Evolutionary conservation across 2,113 vertebrate genomes (phyloP).

Genomic region (Pseudolaguvia tuberculata): DNA sequence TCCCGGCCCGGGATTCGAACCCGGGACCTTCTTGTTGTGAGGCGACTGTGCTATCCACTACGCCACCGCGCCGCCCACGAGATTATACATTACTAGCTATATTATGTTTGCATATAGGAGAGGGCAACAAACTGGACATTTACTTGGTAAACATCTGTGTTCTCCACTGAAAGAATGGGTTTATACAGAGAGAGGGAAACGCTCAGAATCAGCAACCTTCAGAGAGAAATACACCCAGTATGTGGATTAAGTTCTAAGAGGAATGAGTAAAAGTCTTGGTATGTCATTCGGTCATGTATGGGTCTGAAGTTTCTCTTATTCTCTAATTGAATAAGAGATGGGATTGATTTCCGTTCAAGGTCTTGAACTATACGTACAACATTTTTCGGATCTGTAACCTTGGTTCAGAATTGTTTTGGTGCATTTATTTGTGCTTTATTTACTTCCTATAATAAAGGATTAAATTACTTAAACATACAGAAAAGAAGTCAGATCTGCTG

Average conservation of each 20-base stretch:
- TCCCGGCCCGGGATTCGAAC: too few relatives aligned
- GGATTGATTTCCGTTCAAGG: constrained; percentile 6
- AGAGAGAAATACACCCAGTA: constrained; percentile 4
- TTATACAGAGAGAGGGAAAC: not conserved
- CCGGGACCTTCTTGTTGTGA: too few relatives aligned
- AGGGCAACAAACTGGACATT: not conserved
- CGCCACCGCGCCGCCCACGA: too few relatives aligned
- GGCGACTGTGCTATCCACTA: too few relatives aligned
- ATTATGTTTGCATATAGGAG: not conserved
- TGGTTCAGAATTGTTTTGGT: not conserved
- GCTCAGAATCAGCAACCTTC: not conserved
- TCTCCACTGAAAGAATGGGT: not conserved
- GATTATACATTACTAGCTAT: too few relatives aligned
- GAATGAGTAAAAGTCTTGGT: constrained; percentile 40
- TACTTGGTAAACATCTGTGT: constrained; percentile 5
- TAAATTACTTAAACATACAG: not conserved
- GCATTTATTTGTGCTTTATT: not conserved
- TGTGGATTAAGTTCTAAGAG: constrained; percentile 16
- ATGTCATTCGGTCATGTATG: constrained; percentile 31
- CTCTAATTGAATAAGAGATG: constrained; percentile 40
- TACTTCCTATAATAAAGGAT: not conserved
- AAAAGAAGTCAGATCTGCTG: constrained; percentile 24
- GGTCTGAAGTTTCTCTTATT: constrained; percentile 33
- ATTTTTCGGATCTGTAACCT: not conserved
- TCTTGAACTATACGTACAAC: not conserved